Conservation (phyloP, 2,113 vertebrate genomes). For the Pholis gunnellus region DNA sequence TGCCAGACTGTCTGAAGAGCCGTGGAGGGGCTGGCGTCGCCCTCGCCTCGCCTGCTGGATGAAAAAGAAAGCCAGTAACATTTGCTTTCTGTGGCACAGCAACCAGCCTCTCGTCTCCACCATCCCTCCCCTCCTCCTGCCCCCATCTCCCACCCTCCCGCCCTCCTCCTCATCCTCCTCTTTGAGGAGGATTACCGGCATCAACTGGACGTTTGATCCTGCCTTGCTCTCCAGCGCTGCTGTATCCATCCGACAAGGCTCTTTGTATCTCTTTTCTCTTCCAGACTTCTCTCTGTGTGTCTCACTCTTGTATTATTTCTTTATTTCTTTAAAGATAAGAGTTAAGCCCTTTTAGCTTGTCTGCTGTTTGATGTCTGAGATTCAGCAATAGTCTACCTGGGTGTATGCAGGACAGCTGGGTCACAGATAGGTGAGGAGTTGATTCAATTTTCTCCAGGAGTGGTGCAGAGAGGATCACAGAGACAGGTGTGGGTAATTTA, state of each 20-base stretch:
- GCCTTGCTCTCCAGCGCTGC: constrained; percentile 51
- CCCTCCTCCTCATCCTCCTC: constrained; percentile 26
- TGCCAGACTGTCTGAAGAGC: constrained; percentile 78
- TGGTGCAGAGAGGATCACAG: constrained; percentile 31
- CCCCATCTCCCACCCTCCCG: constrained; percentile 12
- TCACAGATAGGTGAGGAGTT: constrained; percentile 57
- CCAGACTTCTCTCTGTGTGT: constrained; percentile 32
- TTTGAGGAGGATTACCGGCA: constrained; percentile 75
- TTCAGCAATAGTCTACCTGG: constrained; percentile 44
- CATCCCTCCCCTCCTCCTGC: constrained; percentile 10
- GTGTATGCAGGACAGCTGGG: constrained; percentile 43
- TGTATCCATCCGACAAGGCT: constrained; percentile 72
- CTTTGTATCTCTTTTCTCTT: constrained; percentile 46
- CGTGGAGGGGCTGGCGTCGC: constrained; percentile 62
- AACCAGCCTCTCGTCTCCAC: constrained; percentile 25
- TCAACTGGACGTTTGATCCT: constrained; percentile 77
- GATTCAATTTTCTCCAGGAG: constrained; percentile 55
- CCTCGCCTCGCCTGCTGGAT: constrained; percentile 41
- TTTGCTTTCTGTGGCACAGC: constrained; percentile 65
- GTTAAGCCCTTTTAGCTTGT: constrained; percentile 31
- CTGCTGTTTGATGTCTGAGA: constrained; percentile 56
- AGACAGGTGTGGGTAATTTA: constrained; percentile 57
- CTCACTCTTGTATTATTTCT: constrained; percentile 13
- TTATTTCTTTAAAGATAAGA: constrained; percentile 36
- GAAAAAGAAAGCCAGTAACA: constrained; percentile 34